A percentile compares a stretch with the other conserved stretches of the same genome.
Conservation (phyloP, 2,888 invertebrate genomes). For the Meiosimyza platycephala region DNA sequence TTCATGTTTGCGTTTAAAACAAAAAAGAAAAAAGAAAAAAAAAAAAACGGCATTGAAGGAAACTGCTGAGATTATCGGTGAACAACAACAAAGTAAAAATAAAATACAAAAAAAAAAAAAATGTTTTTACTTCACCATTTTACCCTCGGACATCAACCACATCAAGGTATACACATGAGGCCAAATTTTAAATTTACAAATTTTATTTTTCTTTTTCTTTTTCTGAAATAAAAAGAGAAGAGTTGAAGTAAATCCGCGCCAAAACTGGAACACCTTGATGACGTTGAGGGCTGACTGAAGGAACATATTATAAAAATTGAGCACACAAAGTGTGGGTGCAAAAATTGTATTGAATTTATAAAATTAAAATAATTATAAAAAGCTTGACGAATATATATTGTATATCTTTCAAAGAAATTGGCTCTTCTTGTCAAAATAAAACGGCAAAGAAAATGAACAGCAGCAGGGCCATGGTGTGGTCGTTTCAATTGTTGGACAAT, state of each 20-base stretch:
- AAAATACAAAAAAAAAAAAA: slow-evolving; percentile 10
- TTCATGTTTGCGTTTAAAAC: slow-evolving; percentile 31
- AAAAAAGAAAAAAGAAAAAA: slow-evolving; percentile 28
- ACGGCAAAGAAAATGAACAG: no score
- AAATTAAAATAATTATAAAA: no score
- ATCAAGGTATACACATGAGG: slow-evolving; percentile 31
- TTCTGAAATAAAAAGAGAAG: no score
- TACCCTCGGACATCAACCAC: slow-evolving; percentile 41
- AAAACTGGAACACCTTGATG: no score
- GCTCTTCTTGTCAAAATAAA: no score
- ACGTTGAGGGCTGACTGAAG: background rate
- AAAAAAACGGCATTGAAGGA: slow-evolving; percentile 19
- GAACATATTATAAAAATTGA: slow-evolving; percentile 1
- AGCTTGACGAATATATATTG: no score
- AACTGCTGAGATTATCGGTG: slow-evolving; percentile 18
- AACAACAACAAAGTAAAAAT: background rate
- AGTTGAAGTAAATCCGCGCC: no score
- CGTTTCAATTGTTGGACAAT: no score
- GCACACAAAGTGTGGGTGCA: slow-evolving; percentile 23
- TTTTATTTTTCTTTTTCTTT: background rate
- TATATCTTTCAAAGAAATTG: no score
- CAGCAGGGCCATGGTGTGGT: no score
- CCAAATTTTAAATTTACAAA: slow-evolving; percentile 27
- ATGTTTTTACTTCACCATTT: background rate
- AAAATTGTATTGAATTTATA: no score